Percentiles rank a stretch among this genome's conserved stretches.
These are phyloP conservation scores for Scrobipalpa atriplicella DNA, from an alignment of 2,888 invertebrate genomes.

Conservation along the genomic window DNA sequence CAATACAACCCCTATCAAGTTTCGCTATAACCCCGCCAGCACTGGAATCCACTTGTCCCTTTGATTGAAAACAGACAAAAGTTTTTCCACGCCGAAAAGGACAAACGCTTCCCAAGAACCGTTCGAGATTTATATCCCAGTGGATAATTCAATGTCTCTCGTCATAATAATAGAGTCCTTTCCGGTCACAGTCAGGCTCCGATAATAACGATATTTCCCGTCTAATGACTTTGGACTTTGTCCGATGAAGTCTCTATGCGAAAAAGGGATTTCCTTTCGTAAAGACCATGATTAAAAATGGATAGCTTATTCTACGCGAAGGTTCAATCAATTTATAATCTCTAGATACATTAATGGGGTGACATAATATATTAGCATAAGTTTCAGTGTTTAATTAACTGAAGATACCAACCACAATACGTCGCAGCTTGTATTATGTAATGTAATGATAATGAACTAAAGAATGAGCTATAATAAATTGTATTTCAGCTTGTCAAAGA, in stretches of 20 bases:
- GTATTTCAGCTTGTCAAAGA: too few species aligned
- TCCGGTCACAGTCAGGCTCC: slow-evolving; percentile 42
- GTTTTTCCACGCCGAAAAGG: slow-evolving; percentile 62
- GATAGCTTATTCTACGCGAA: not conserved
- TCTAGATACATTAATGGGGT: too few species aligned
- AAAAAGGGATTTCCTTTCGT: not conserved
- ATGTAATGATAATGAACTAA: too few species aligned
- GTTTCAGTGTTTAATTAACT: too few species aligned
- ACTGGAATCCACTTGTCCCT: slow-evolving; percentile 37
- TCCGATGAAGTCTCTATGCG: not conserved
- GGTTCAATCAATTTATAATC: not conserved
- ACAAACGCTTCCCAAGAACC: slow-evolving; percentile 67
- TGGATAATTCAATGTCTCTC: slow-evolving; percentile 69
- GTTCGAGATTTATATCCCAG: slow-evolving; percentile 59
- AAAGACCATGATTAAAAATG: not conserved
- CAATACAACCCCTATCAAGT: slow-evolving; percentile 15
- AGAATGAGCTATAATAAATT: too few species aligned
- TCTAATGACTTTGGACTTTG: slow-evolving; percentile 16
- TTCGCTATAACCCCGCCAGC: not conserved
- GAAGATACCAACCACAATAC: too few species aligned
- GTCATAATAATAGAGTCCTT: slow-evolving; percentile 60
- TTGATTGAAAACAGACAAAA: slow-evolving; percentile 72
- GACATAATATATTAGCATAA: too few species aligned
- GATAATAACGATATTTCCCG: slow-evolving; percentile 27
- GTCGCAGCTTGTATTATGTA: too few species aligned